These are phyloP conservation scores for Pangasius krempfi DNA, from an alignment of 2,797 vertebrate species.

Conservation along the genomic window DNA sequence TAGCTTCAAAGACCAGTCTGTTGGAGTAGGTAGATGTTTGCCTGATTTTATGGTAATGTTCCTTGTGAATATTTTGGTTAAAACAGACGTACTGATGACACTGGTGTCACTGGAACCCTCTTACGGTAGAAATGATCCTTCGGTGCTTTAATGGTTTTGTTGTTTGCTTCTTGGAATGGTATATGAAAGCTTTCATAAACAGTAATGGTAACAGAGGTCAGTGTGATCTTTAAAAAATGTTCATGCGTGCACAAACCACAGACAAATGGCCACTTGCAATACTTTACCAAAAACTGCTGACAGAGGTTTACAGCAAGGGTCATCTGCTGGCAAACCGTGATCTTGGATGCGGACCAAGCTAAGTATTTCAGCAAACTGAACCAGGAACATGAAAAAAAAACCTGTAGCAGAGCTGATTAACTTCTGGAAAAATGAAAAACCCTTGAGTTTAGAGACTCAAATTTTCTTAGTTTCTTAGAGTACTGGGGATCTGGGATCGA, in stretches of 20 bases:
- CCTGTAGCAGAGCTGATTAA: background rate
- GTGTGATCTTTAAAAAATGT: background rate
- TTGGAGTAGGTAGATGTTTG: conserved; percentile 33
- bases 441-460: background rate
- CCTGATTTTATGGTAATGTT: conserved; percentile 25
- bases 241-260: background rate
- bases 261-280: background rate
- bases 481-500: background rate
- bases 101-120: background rate
- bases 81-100: background rate
- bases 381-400: background rate
- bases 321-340: no score
- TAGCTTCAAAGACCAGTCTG: conserved; percentile 41
- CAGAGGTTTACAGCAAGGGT: background rate
- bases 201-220: background rate
- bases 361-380: background rate
- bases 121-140: background rate
- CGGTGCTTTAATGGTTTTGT: background rate
- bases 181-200: background rate
- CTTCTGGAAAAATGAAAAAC: background rate
- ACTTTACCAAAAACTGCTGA: background rate
- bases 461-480: background rate
- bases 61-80: conserved; percentile 33
- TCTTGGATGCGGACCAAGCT: background rate
- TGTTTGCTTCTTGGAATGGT: background rate